These are phyloP conservation scores for Plebejus melissa DNA, from an alignment of 2,888 invertebrate species.

Conservation along the genomic window DNA sequence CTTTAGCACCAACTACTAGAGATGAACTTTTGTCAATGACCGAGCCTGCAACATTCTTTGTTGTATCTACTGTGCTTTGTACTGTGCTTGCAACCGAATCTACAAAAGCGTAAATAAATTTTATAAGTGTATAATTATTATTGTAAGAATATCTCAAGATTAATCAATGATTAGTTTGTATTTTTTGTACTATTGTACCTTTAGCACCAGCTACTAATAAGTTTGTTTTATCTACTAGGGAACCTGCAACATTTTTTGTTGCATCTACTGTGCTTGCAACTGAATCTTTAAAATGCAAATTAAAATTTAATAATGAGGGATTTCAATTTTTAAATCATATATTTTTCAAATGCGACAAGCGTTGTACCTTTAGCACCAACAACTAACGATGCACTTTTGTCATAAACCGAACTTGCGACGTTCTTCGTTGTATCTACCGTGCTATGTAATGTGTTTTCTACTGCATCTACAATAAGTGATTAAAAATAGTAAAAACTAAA, in stretches of 20 bases:
- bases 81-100: conserved; percentile 37
- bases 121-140: too few relatives aligned
- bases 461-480: conserved; percentile 43
- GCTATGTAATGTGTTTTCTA: conserved; percentile 47
- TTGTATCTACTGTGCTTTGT: conserved; percentile 50
- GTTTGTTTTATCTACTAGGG: conserved; percentile 60
- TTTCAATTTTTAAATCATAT: too few relatives aligned
- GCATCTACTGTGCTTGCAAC: conserved; percentile 54
- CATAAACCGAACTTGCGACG: conserved; percentile 50
- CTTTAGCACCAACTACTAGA: conserved; percentile 41
- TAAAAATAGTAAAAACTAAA: conserved; percentile 3
- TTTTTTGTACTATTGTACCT: conserved; percentile 41
- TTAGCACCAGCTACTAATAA: conserved; percentile 47
- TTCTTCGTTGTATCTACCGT: conserved; percentile 59
- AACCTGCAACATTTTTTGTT: conserved; percentile 66
- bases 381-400: conserved; percentile 47
- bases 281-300: conserved; percentile 45
- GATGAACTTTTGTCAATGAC: conserved; percentile 48
- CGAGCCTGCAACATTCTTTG: conserved; percentile 50
- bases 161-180: too few relatives aligned
- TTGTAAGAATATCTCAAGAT: too few relatives aligned
- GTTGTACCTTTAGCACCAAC: conserved; percentile 38
- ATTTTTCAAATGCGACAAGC: too few relatives aligned
- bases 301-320: conserved; percentile 37
- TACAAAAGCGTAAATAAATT: neutral